Percentiles rank a stretch among this genome's conserved stretches.
These are phyloP conservation scores for Montipora capricornis DNA, from an alignment of 64 coral and sea anemone species.

Conservation along the genomic window DNA sequence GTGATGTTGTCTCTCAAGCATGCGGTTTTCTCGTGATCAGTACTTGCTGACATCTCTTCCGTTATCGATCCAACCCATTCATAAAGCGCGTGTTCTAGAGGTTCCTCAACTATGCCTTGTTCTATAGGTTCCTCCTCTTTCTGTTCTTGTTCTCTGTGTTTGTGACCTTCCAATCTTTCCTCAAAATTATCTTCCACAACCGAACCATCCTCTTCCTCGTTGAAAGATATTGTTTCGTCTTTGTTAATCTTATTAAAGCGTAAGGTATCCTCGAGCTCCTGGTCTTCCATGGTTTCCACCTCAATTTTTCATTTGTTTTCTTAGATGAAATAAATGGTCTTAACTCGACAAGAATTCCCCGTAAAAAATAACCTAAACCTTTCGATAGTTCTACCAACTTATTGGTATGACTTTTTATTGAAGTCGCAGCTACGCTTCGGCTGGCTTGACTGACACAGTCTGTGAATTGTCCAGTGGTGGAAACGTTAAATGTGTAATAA, in stretches of 20 bases:
- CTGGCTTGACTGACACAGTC: neutral
- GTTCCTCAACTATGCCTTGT: too few relatives aligned
- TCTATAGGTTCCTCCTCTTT: neutral
- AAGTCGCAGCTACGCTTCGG: too few relatives aligned
- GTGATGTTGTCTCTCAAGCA: neutral
- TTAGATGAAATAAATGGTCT: neutral
- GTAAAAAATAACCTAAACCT: too few relatives aligned
- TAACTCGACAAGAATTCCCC: neutral
- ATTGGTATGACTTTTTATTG: too few relatives aligned
- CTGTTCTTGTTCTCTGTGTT: neutral
- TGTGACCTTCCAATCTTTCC: neutral
- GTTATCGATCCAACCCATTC: neutral
- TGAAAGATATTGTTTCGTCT: neutral
- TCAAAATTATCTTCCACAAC: neutral
- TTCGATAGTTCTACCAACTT: too few relatives aligned
- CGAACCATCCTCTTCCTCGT: neutral
- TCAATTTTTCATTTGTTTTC: neutral
- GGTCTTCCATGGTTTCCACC: neutral
- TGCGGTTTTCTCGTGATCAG: conserved; percentile 20
- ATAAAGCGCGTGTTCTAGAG: neutral
- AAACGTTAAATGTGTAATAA: neutral
- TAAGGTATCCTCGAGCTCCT: neutral
- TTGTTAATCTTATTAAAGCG: neutral
- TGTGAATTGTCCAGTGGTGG: neutral
- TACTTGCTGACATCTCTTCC: neutral